A percentile compares a stretch with the other conserved stretches of the same genome.
Conservation (phyloP, 2,797 vertebrate genomes). For the Eulemur mongoz region DNA sequence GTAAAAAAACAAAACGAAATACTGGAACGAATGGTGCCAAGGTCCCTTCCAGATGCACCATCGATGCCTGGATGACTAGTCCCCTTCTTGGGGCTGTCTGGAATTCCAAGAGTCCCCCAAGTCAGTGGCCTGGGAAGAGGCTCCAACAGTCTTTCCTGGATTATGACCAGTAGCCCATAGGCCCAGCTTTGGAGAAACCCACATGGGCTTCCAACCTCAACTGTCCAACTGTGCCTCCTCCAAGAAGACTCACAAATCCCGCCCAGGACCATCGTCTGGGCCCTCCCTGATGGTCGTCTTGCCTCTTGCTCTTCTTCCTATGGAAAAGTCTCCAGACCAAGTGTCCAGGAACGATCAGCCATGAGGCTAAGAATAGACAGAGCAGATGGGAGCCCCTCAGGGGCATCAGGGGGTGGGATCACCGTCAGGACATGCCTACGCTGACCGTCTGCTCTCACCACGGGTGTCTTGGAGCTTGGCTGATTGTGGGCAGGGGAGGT, state of each 20-base stretch:
- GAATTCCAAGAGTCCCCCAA: background rate
- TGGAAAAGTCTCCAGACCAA: conserved; percentile 16
- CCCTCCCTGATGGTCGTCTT: background rate
- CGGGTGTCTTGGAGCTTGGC: background rate
- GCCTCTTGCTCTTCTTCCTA: background rate
- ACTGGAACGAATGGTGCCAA: background rate
- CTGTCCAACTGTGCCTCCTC: background rate
- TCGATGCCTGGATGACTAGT: too few species aligned
- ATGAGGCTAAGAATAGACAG: conserved; percentile 28
- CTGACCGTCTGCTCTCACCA: conserved; percentile 53
- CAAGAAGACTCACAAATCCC: background rate
- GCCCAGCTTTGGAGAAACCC: background rate
- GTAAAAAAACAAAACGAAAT: background rate
- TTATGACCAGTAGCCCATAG: background rate
- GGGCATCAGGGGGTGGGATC: background rate
- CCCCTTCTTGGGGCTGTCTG: background rate
- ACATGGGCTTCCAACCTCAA: background rate
- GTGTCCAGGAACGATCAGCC: background rate
- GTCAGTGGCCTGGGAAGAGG: background rate
- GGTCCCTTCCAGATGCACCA: background rate
- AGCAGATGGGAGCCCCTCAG: background rate
- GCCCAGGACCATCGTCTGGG: background rate
- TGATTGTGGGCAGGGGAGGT: background rate
- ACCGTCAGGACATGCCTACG: background rate
- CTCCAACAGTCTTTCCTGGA: background rate